Base-by-base conservation (phyloP, 2,113 vertebrate species). In the Scophthalmus maximus region DNA sequence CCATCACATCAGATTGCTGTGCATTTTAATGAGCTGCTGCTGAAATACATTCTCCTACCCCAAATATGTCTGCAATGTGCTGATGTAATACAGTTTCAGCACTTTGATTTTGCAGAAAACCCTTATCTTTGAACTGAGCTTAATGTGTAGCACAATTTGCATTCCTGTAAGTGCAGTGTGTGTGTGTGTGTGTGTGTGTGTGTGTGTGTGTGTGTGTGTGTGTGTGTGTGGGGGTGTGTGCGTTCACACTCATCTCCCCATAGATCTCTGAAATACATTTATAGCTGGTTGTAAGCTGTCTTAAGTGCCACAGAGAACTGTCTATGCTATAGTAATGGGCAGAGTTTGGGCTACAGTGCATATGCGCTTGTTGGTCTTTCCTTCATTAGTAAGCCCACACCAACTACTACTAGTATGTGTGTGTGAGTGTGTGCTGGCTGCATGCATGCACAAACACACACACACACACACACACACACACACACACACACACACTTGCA, bases 241-340 rank as follows among this genome's bases (percentile, higher is more conserved):
- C 6, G 27, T 17, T 17, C 11, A 0, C 76, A 50, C 22, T 40
- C 25, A 56, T 44, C 40, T 47, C 27, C 34, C 62, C 14, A 27
- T 1, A 61, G 64, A 42, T 46, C 60, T 46, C 20, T 67, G 49
- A 77, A 78, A 83, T 59, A 51, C 60, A 73, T 78, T 78, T 75
- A 76, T 30, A 68, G 76, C 51, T 80, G 49, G 76, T 61, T 73
- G 61, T 52, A 79, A 90, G 72, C 46, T 42, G 53, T 53, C 57
- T 29, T 60, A 78, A 84, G 70, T 75, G 65, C 61, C 76, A 78
- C 73, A 59, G 52, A 78, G 50, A 61, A 69, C 44, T 59, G 32
- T 46, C 47, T 69, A 61, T 56, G 65, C 38, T 30, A 38, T 65
- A 52, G 29, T 77, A 84, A 84, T 63, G 29, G 78, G 49, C 46